These are phyloP conservation scores for Austrolebias charrua DNA, from an alignment of 2,797 vertebrate species.

Conservation along the genomic window DNA sequence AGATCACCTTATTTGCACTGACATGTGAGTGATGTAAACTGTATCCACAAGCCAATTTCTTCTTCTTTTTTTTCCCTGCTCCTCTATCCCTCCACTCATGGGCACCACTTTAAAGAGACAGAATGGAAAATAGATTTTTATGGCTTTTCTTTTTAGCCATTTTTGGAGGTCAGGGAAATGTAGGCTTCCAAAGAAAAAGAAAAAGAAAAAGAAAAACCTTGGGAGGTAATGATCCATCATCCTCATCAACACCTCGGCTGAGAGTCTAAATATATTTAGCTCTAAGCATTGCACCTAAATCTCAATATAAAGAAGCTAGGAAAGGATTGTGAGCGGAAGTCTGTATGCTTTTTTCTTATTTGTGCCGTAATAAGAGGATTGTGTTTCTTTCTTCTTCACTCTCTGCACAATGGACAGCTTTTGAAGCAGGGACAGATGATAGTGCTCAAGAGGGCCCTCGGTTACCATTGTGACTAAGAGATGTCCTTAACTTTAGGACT, in stretches of 20 bases:
- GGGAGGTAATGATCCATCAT: constrained; percentile 68
- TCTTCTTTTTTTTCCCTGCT: constrained; percentile 37
- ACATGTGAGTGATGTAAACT: constrained; percentile 74
- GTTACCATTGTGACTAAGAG: constrained; percentile 37
- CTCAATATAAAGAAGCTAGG: constrained; percentile 47
- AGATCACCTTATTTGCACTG: constrained; percentile 71
- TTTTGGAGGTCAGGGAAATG: constrained; percentile 67
- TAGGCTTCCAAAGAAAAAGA: constrained; percentile 73
- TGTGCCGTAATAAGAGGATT: constrained; percentile 71
- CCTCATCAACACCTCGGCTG: constrained; percentile 65
- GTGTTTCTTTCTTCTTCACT: constrained; percentile 59
- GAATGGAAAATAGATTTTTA: constrained; percentile 80
- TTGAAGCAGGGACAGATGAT: constrained; percentile 57
- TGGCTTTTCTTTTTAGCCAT: constrained; percentile 70
- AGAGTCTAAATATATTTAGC: constrained; percentile 64
- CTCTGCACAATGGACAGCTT: constrained; percentile 54
- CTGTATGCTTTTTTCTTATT: constrained; percentile 63
- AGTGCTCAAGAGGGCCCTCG: constrained; percentile 38
- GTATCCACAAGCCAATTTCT: constrained; percentile 69
- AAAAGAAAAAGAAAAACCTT: constrained; percentile 70
- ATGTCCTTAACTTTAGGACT: constrained; percentile 37
- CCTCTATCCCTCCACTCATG: constrained; percentile 52
- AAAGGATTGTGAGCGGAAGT: constrained; percentile 52
- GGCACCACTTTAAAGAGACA: constrained; percentile 70
- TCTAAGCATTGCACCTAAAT: constrained; percentile 52